These are phyloP conservation scores for Rhinatrema bivittatum DNA, from an alignment of 2,797 vertebrate species.

Conservation along the genomic window DNA sequence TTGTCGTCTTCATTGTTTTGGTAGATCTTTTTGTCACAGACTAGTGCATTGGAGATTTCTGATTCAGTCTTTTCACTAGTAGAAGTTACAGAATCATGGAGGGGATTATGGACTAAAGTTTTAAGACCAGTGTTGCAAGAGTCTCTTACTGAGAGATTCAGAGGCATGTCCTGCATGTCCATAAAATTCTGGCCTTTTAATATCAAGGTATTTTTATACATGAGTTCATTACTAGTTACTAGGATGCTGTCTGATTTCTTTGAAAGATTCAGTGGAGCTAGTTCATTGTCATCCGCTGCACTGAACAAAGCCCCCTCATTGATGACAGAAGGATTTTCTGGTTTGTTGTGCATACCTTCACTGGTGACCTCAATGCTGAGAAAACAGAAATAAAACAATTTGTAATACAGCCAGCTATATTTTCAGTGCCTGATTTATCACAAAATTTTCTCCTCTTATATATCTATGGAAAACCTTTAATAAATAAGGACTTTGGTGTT, in stretches of 20 bases:
- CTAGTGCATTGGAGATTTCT: background rate
- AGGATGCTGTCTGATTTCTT: constrained; percentile 53
- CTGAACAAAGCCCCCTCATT: background rate
- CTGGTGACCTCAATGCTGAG: constrained; percentile 34
- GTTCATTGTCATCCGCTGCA: constrained; percentile 38
- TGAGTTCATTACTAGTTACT: background rate
- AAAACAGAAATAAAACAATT: constrained; percentile 20
- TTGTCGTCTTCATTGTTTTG: background rate
- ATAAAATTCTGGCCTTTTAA: constrained; percentile 27
- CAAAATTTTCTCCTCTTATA: too few species aligned
- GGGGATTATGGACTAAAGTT: constrained; percentile 1
- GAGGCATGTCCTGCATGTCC: constrained; percentile 66
- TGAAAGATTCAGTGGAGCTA: constrained; percentile 85
- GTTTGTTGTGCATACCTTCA: constrained; percentile 14
- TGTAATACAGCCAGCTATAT: too few species aligned
- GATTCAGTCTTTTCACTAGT: background rate
- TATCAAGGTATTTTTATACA: constrained; percentile 7
- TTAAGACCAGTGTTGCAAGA: constrained; percentile 37
- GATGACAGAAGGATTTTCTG: background rate
- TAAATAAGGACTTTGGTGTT: too few species aligned
- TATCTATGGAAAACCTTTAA: too few species aligned
- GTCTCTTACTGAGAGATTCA: constrained; percentile 83
- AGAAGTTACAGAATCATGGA: background rate
- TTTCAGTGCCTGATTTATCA: too few species aligned
- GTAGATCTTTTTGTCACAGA: background rate